phyloP scores from a whole-genome alignment of 2,113 vertebrate species.

The Limanda limanda region DNA sequence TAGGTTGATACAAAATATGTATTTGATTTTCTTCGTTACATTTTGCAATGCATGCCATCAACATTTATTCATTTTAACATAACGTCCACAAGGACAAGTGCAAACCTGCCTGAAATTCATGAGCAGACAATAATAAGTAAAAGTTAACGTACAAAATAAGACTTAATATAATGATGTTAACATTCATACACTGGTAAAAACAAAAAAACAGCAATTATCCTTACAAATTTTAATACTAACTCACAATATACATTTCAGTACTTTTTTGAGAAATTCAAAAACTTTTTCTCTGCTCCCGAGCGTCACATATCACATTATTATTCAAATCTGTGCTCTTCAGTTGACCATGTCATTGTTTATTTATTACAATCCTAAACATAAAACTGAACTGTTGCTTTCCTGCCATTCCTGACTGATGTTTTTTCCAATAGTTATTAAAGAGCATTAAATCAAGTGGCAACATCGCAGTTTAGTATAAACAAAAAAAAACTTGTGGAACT shows the following conservation, averaged over 20 bases:
- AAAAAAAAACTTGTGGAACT: slow-evolving; percentile 72
- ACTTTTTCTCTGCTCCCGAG: slow-evolving; percentile 50
- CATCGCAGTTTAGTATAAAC: slow-evolving; percentile 41
- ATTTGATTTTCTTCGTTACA: slow-evolving; percentile 70
- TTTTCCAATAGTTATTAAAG: not conserved
- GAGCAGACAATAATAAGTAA: slow-evolving; percentile 66
- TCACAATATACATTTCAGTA: slow-evolving; percentile 70
- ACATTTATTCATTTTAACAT: slow-evolving; percentile 73
- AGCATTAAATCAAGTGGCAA: slow-evolving; percentile 38
- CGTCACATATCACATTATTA: slow-evolving; percentile 47
- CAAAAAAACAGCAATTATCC: slow-evolving; percentile 23
- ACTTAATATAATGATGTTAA: slow-evolving; percentile 61
- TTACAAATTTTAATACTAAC: slow-evolving; percentile 62
- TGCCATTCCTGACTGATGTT: not conserved
- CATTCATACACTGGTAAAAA: slow-evolving; percentile 66
- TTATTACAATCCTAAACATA: not conserved
- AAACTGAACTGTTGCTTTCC: slow-evolving; percentile 10
- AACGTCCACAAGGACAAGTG: slow-evolving; percentile 79
- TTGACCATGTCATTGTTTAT: slow-evolving; percentile 16
- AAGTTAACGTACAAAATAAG: slow-evolving; percentile 68
- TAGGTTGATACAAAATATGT: slow-evolving; percentile 73
- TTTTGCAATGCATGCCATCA: slow-evolving; percentile 77
- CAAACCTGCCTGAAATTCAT: slow-evolving; percentile 78
- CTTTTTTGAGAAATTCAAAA: slow-evolving; percentile 44
- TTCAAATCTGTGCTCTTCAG: slow-evolving; percentile 30